Evolutionary conservation across 2,113 vertebrate genomes (phyloP), one percentile per base, ranked within the genome.

Genomic region (Percopsis transmontana): DNA sequence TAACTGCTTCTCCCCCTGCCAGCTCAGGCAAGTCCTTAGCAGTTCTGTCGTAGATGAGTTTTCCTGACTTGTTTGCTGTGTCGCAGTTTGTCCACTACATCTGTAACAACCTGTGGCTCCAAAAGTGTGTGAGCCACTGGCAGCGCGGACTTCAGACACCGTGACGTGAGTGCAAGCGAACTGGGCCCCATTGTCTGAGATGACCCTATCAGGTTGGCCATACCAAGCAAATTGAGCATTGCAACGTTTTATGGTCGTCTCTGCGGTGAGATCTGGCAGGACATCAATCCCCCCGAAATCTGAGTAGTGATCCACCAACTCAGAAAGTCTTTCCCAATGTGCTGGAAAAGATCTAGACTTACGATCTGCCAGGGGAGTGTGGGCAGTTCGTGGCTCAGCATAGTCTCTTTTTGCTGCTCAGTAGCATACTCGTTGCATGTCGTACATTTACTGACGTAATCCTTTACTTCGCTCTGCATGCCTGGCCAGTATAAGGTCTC

Each of bases 241-340:
- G 44, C 54, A 65, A 5, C 54, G 33, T 52, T 50, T 55, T 14
- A 79, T 59, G 1, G 27, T 44, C 1, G 61, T 64, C 10, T 70
- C 56, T 44, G 76, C 64, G 21, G 54, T 63, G 12, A 73, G 15
- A 11, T 68, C 64, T 38, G 53, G 47, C 6, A 77, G 44, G 0
- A 54, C 15, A 27, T 69, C 69, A 40, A 48, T 70, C 56, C 70
- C 74, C 62, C 39, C 72, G 39, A 63, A 76, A n/a, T 76, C 66
- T 39, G 69, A 73, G 53, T 68, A 72, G 42, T 80, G 70, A 23
- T 69, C 59, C 15, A 81, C 73, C 8, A 76, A 18, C 6, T 2
- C 6, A 73, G 60, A 20, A 65, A 65, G 15, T 52, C 51, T 23
- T 69, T 56, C 0, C 56, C 39, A 15, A 2, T 12, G 4, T 71